Conservation (phyloP, 2,888 invertebrate genomes). For the Zaprionus obscuricornis region DNA sequence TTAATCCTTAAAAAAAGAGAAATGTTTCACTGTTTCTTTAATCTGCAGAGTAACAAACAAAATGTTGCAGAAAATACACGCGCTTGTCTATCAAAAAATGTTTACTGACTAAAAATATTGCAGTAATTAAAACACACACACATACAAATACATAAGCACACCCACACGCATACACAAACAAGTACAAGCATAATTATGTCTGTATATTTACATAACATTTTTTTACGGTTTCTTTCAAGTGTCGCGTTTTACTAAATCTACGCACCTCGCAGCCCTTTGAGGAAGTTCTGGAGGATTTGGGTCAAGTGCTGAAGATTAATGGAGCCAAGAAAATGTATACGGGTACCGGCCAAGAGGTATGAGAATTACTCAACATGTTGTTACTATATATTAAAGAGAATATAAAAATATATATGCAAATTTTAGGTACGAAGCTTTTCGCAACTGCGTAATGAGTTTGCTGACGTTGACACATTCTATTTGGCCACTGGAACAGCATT, state of each 20-base stretch:
- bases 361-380: slow-evolving; percentile 24
- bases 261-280: slow-evolving; percentile 97
- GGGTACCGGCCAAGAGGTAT: slow-evolving; percentile 95
- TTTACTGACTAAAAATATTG: too few species aligned
- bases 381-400: too few species aligned
- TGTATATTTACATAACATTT: background rate
- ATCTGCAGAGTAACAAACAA: too few species aligned
- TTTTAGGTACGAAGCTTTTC: slow-evolving; percentile 98
- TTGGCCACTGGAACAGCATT: slow-evolving; percentile 84
- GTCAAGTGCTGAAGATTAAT: slow-evolving; percentile 95
- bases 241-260: slow-evolving; percentile 94
- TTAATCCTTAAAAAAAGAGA: too few species aligned
- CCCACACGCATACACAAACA: too few species aligned
- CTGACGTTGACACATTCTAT: slow-evolving; percentile 96
- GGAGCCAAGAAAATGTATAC: slow-evolving; percentile 96
- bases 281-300: slow-evolving; percentile 96
- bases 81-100: too few species aligned
- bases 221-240: slow-evolving; percentile 87
- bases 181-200: too few species aligned
- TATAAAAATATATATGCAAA: too few species aligned
- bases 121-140: too few species aligned
- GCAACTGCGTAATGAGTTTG: slow-evolving; percentile 95
- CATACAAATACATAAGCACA: too few species aligned
- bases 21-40: too few species aligned
- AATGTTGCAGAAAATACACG: too few species aligned